Conservation (phyloP, 2,797 vertebrate species). For the Allobates femoralis region DNA sequence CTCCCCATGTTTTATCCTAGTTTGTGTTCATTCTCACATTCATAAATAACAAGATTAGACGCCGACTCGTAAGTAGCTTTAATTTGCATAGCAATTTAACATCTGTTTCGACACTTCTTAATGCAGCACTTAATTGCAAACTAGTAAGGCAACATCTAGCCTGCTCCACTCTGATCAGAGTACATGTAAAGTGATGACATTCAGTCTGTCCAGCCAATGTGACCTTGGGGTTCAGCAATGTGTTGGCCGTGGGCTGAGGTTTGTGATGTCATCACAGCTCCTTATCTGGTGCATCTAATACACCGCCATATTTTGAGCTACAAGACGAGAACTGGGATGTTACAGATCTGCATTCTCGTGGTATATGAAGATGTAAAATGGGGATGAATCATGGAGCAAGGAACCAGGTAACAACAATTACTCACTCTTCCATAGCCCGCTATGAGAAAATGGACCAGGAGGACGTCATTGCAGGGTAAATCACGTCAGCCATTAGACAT, state of each 20-base stretch:
- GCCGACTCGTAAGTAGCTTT: background rate
- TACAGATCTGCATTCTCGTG: background rate
- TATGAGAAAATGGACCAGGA: too few species aligned
- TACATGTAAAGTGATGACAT: background rate
- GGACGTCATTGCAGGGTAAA: background rate
- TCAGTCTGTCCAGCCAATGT: background rate
- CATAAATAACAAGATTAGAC: background rate
- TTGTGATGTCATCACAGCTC: too few species aligned
- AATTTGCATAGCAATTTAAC: constrained; percentile 19
- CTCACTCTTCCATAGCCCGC: too few species aligned
- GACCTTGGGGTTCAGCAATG: background rate
- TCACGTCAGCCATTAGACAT: background rate
- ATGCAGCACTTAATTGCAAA: too few species aligned
- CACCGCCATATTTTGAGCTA: background rate
- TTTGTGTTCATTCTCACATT: background rate
- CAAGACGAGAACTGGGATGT: background rate
- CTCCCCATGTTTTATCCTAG: too few species aligned
- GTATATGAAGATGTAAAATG: background rate
- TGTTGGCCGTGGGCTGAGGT: background rate
- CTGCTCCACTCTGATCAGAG: background rate
- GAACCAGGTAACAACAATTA: too few species aligned
- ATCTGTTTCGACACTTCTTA: too few species aligned
- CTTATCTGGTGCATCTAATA: too few species aligned
- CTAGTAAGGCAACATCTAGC: background rate
- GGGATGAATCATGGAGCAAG: background rate